Percentiles rank a stretch among this genome's conserved stretches.
Conservation (phyloP, 1,140 invertebrate species). For the Brachionus manjavacas region DNA sequence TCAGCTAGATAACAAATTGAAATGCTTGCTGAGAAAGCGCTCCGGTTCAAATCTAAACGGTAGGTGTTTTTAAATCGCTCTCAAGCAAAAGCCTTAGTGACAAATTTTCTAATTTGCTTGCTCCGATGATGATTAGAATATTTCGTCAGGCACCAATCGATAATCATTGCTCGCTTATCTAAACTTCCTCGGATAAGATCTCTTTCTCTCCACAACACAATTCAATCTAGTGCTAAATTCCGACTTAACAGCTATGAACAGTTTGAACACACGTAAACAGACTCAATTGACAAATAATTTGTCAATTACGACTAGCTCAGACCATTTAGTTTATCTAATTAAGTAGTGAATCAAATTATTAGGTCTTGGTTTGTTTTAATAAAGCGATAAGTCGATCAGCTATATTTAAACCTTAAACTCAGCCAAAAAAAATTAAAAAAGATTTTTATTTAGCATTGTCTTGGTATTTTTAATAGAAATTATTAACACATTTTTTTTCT, state of each 20-base stretch:
- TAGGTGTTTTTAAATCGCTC: background rate
- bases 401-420: background rate
- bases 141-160: background rate
- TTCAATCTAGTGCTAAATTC: constrained; percentile 14
- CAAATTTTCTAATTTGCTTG: background rate
- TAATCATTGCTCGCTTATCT: background rate
- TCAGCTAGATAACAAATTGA: constrained; percentile 19
- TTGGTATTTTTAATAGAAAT: no score
- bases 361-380: background rate
- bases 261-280: background rate
- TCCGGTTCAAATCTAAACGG: background rate
- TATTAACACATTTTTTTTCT: no score
- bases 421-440: background rate
- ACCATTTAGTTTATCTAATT: background rate
- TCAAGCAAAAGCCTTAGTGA: background rate
- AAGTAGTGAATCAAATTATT: background rate
- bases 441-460: background rate
- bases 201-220: background rate
- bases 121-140: background rate
- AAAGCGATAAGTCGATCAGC: background rate
- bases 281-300: background rate
- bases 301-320: background rate
- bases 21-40: constrained; percentile 2
- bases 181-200: background rate
- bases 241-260: background rate